Conservation (phyloP, 2,888 invertebrate species). For the Deilephila porcellus region DNA sequence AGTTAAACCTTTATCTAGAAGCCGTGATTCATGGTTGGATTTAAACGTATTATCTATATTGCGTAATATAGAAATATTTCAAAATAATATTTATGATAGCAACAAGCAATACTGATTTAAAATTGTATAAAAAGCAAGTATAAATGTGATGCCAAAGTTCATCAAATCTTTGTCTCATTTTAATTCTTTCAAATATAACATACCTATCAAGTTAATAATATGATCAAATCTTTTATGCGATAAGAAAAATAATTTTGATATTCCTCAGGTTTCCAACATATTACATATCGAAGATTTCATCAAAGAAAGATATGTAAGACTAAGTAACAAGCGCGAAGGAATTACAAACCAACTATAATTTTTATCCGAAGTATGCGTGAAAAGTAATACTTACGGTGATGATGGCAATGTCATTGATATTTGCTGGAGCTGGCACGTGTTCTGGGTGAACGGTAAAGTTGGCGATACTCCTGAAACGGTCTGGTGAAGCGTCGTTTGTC, state of each 20-base stretch:
- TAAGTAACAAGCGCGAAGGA: no score
- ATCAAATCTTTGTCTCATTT: no score
- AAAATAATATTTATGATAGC: neutral
- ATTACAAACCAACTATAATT: neutral
- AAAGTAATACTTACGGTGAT: slow-evolving; percentile 49
- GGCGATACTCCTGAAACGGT: slow-evolving; percentile 42
- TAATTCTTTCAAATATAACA: no score
- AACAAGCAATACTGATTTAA: no score
- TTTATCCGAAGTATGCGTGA: neutral
- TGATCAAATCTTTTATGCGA: no score
- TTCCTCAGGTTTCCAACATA: no score
- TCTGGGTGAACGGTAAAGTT: slow-evolving; percentile 48
- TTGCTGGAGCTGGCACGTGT: slow-evolving; percentile 38
- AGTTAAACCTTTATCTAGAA: neutral
- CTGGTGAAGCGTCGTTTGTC: slow-evolving; percentile 37
- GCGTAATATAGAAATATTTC: neutral
- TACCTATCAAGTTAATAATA: no score
- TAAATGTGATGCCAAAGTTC: no score
- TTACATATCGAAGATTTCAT: no score
- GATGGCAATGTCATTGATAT: slow-evolving; percentile 51
- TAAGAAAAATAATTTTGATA: no score
- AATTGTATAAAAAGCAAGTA: no score
- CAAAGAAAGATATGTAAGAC: no score
- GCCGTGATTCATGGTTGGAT: neutral
- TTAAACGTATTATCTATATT: neutral